Evolutionary conservation across 2,888 invertebrate species (phyloP).

Genomic region (Melangyna quadrimaculata): DNA sequence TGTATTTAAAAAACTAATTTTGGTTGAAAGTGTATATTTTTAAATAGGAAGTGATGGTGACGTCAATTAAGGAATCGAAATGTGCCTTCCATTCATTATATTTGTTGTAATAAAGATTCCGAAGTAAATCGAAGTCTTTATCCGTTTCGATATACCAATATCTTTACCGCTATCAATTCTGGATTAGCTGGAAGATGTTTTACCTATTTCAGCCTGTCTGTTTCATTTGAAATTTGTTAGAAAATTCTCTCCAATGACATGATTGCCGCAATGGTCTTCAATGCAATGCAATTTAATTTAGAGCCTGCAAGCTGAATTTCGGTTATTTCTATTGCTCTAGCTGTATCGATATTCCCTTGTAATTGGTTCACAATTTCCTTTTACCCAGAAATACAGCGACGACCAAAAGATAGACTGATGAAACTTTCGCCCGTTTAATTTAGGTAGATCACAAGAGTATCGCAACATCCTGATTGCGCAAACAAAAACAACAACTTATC

Average conservation of each 20-base stretch:
- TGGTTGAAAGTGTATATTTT: no score
- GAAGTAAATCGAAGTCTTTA: no score
- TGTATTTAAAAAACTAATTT: no score
- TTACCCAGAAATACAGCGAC: neutral
- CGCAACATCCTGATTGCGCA: constrained; percentile 61
- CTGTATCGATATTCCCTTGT: constrained; percentile 41
- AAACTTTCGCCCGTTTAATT: constrained; percentile 70
- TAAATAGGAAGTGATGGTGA: no score
- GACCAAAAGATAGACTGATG: constrained; percentile 15
- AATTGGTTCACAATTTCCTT: constrained; percentile 70
- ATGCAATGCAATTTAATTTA: constrained; percentile 67
- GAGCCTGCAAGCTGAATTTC: constrained; percentile 65
- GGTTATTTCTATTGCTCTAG: constrained; percentile 17
- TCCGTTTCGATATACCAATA: neutral
- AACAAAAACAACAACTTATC: constrained; percentile 27
- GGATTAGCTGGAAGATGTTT: constrained; percentile 19
- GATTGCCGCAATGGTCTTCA: constrained; percentile 36
- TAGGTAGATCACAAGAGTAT: constrained; percentile 58
- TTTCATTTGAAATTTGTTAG: constrained; percentile 13
- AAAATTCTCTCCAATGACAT: constrained; percentile 43
- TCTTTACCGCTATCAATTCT: constrained; percentile 21
- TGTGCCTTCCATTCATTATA: no score
- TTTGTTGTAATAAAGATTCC: no score
- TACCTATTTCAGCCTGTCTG: neutral
- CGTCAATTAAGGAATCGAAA: no score